These are phyloP conservation scores for Frankliniella fusca DNA, from an alignment of 2,888 invertebrate species.

Conservation along the genomic window DNA sequence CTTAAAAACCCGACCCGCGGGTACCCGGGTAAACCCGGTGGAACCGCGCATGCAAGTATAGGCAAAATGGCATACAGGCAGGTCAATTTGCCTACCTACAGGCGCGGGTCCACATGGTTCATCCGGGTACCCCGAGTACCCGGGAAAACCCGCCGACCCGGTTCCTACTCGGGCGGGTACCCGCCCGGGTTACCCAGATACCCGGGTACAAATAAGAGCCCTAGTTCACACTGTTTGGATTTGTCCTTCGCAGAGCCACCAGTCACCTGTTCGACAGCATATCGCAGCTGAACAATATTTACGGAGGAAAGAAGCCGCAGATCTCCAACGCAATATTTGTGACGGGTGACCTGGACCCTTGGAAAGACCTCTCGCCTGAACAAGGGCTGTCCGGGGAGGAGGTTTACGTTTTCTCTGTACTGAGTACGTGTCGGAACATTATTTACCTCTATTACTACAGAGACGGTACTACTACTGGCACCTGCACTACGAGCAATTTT, in stretches of 20 bases:
- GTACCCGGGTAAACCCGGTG: too few species aligned
- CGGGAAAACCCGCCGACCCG: too few species aligned
- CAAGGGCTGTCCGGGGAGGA: background rate
- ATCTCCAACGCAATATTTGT: constrained; percentile 35
- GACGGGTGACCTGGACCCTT: constrained; percentile 35
- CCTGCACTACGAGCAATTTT: background rate
- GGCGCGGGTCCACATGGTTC: too few species aligned
- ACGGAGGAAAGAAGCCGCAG: constrained; percentile 33
- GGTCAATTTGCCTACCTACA: too few species aligned
- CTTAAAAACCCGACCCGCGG: too few species aligned
- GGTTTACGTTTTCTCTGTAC: background rate
- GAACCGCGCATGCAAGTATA: too few species aligned
- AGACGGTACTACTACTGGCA: background rate
- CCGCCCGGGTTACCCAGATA: too few species aligned
- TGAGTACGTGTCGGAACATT: background rate
- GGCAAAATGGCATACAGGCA: too few species aligned
- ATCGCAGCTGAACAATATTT: background rate
- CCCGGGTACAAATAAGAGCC: too few species aligned
- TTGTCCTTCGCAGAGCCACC: background rate
- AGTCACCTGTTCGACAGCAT: background rate
- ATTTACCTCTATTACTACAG: background rate
- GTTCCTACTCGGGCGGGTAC: too few species aligned
- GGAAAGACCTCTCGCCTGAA: constrained; percentile 31
- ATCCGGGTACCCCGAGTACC: too few species aligned
- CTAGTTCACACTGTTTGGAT: background rate